A percentile compares a stretch with the other conserved stretches of the same genome.
Conservation (phyloP, 2,888 invertebrate genomes). For the Torymus aiolomorphi region DNA sequence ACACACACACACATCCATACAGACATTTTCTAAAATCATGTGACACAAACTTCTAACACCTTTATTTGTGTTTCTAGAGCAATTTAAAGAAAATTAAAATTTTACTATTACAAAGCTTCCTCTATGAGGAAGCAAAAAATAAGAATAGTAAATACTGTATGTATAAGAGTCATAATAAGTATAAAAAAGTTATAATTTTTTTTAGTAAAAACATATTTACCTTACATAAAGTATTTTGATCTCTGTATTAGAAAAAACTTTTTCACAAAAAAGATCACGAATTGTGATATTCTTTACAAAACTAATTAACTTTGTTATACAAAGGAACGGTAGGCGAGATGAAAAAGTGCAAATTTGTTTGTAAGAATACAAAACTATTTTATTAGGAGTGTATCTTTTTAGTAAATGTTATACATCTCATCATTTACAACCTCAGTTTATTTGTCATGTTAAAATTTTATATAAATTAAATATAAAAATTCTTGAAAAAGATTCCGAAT, state of each 20-base stretch:
- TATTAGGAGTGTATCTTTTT: slow-evolving; percentile 41
- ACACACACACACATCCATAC: too few species aligned
- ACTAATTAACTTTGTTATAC: slow-evolving; percentile 39
- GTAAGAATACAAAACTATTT: slow-evolving; percentile 45
- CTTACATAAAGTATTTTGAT: slow-evolving; percentile 19
- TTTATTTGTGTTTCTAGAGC: too few species aligned
- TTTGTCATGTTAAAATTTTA: slow-evolving; percentile 43
- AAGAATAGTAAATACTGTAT: slow-evolving; percentile 34
- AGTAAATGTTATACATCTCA: slow-evolving; percentile 31
- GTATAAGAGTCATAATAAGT: slow-evolving; percentile 6
- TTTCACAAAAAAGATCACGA: slow-evolving; percentile 26
- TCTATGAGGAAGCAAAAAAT: too few species aligned
- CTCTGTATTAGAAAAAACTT: slow-evolving; percentile 24
- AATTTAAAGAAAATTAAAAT: too few species aligned
- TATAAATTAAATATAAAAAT: slow-evolving; percentile 36
- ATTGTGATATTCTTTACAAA: slow-evolving; percentile 30
- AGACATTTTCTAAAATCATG: too few species aligned
- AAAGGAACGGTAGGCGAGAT: slow-evolving; percentile 7
- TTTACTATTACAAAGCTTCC: too few species aligned
- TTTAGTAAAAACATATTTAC: slow-evolving; percentile 19
- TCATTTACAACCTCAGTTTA: slow-evolving; percentile 36
- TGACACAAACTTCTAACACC: too few species aligned
- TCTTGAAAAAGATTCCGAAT: slow-evolving; percentile 16
- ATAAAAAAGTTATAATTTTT: slow-evolving; percentile 35
- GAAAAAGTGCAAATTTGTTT: slow-evolving; percentile 32